Percentiles rank a stretch among this genome's conserved stretches.
Evolutionary conservation across 2,797 vertebrate genomes (phyloP).

Genomic region (Siniperca scherzeri): DNA sequence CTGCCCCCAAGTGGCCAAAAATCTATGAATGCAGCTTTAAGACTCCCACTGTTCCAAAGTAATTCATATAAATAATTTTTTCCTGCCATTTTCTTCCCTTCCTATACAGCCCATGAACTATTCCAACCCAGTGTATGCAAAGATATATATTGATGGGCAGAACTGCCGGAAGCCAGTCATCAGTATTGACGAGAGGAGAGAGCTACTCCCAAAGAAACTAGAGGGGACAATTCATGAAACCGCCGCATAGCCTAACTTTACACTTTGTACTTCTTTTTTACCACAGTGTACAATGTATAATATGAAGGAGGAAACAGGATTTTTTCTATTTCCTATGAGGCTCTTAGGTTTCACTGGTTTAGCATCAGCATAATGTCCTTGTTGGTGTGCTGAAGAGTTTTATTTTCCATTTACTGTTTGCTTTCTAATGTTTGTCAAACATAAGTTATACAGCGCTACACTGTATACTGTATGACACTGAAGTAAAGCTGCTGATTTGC

Average conservation of each 20-base stretch:
- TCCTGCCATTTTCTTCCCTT: slow-evolving; percentile 7
- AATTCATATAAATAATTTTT: neutral
- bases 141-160: slow-evolving; percentile 97
- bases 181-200: slow-evolving; percentile 98
- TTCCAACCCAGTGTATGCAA: slow-evolving; percentile 98
- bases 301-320: slow-evolving; percentile 84
- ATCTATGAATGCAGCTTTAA: slow-evolving; percentile 38
- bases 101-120: slow-evolving; percentile 94
- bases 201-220: slow-evolving; percentile 99
- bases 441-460: slow-evolving; percentile 86
- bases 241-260: slow-evolving; percentile 96
- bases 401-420: slow-evolving; percentile 80
- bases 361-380: slow-evolving; percentile 95
- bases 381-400: slow-evolving; percentile 92
- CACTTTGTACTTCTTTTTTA: slow-evolving; percentile 90
- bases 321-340: slow-evolving; percentile 97
- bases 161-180: slow-evolving; percentile 98
- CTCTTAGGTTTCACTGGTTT: slow-evolving; percentile 90
- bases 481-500: slow-evolving; percentile 93
- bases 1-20: neutral
- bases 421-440: slow-evolving; percentile 88
- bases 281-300: slow-evolving; percentile 88
- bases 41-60: slow-evolving; percentile 8
- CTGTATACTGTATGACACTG: slow-evolving; percentile 89
- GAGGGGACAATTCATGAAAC: slow-evolving; percentile 99